These are phyloP conservation scores for Anguilla anguilla DNA, from an alignment of 2,797 vertebrate species.

Conservation along the genomic window DNA sequence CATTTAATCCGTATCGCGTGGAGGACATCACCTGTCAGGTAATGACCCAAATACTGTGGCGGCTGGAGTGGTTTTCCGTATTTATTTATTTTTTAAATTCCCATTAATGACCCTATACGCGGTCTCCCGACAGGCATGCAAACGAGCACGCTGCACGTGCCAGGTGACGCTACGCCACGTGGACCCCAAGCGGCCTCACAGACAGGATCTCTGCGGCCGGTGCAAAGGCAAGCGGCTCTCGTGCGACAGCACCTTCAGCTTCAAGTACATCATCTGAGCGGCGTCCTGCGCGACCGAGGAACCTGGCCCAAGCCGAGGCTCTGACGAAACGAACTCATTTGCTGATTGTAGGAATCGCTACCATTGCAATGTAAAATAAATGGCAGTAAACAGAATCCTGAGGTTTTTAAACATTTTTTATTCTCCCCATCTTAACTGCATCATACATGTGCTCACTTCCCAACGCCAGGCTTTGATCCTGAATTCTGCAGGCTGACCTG, in stretches of 20 bases:
- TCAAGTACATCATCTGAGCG: slow-evolving; percentile 94
- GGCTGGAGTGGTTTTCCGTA: not conserved
- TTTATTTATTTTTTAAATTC: not conserved
- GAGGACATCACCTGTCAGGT: slow-evolving; percentile 96
- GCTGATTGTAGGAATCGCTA: slow-evolving; percentile 47
- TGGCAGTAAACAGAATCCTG: slow-evolving; percentile 58
- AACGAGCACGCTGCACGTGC: slow-evolving; percentile 88
- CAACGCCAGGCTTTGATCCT: too few relatives aligned
- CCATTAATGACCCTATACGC: too few relatives aligned
- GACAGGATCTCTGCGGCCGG: slow-evolving; percentile 93
- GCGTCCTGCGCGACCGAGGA: not conserved
- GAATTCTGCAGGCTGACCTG: too few relatives aligned
- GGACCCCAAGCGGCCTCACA: slow-evolving; percentile 93
- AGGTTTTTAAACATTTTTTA: not conserved
- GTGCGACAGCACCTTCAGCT: slow-evolving; percentile 97
- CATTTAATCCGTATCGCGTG: slow-evolving; percentile 95
- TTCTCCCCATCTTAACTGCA: too few relatives aligned
- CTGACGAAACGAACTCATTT: slow-evolving; percentile 42
- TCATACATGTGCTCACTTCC: too few relatives aligned
- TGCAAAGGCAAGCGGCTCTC: slow-evolving; percentile 96
- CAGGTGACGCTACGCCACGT: slow-evolving; percentile 87
- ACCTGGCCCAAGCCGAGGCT: slow-evolving; percentile 30
- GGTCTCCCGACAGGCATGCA: slow-evolving; percentile 78
- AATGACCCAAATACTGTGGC: slow-evolving; percentile 25
- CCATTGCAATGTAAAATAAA: slow-evolving; percentile 57